A percentile compares a stretch with the other conserved stretches of the same genome.
These are phyloP conservation scores for Actias luna DNA, from an alignment of 2,888 invertebrate genomes.

Conservation along the genomic window DNA sequence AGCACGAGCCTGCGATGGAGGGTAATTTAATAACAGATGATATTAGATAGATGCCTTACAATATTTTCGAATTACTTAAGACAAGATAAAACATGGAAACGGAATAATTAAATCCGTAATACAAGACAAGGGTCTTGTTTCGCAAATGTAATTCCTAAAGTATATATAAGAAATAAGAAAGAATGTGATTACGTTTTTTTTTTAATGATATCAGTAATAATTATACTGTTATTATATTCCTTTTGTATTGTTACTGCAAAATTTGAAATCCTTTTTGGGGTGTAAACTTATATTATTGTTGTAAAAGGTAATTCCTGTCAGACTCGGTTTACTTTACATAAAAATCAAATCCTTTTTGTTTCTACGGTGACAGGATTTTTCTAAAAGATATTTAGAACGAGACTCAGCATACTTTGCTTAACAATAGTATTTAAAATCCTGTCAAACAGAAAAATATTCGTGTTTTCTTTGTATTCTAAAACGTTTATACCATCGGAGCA, in stretches of 20 bases:
- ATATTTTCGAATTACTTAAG: constrained; percentile 1
- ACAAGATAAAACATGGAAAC: background rate
- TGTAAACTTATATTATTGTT: background rate
- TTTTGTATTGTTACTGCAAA: too few relatives aligned
- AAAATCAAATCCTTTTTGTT: too few relatives aligned
- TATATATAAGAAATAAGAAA: too few relatives aligned
- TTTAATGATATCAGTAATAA: too few relatives aligned
- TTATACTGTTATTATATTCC: too few relatives aligned
- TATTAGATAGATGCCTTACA: background rate
- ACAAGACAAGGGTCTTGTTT: too few relatives aligned
- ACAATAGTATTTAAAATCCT: background rate
- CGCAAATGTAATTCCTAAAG: too few relatives aligned
- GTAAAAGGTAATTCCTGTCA: background rate
- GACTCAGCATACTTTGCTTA: background rate
- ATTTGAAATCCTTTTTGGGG: too few relatives aligned
- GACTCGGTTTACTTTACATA: background rate
- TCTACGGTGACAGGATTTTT: background rate
- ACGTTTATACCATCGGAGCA: constrained; percentile 27
- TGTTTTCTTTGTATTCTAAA: constrained; percentile 21
- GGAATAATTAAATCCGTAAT: too few relatives aligned
- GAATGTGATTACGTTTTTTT: too few relatives aligned
- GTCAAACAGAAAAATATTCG: background rate
- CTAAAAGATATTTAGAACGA: background rate
- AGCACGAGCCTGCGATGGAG: background rate
- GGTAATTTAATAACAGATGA: constrained; percentile 1